Base-by-base conservation (phyloP, 2,888 invertebrate genomes). In the Branchellion lobata region DNA sequence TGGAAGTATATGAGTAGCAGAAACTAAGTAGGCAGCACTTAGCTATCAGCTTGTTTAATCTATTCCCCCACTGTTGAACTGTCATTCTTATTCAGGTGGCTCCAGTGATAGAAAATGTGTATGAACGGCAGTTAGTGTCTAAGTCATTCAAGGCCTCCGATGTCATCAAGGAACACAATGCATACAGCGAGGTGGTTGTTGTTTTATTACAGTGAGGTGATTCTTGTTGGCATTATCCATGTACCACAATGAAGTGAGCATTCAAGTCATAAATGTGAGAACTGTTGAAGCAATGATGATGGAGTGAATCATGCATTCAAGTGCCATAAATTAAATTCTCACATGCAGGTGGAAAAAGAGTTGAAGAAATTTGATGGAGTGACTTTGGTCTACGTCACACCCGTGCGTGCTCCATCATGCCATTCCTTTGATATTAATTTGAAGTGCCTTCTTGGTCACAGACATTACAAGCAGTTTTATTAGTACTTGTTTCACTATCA, bases 371-470 rank as follows among this genome's bases (percentile, higher is more conserved):
- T 93, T 85, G 89, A 91, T 81, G 92, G 92, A 72, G 89, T 92
- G n/a, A 92, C 93, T 24, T 88, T 96, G 81, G 96, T 94, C 80
- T 96, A 94, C 88, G 93, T 96, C 69, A 96, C 96, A 71, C 95
- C 96, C 80, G 95, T 93, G 88, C 88, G 68, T 61, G 3, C 0
- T 27, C 5, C 5, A n/a, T n/a, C n/a, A n/a, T n/a, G n/a, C n/a
- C n/a, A n/a, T 21, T 31, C 11, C 14, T 33, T 18, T 14, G 24
- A 72, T 72, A 51, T 51, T 51, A 18, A 51, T 51, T 51, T 51
- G 21, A 18, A 18, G 51, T 51, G 14, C 51, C 21, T 18, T 51
- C 21, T 51, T 18, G n/a, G n/a, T n/a, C n/a, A n/a, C n/a, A n/a
- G n/a, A n/a, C n/a, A n/a, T n/a, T n/a, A n/a, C n/a, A n/a, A n/a